Evolutionary conservation across 2,888 invertebrate species (phyloP).

Genomic region (Rugalucina vietnamica): DNA sequence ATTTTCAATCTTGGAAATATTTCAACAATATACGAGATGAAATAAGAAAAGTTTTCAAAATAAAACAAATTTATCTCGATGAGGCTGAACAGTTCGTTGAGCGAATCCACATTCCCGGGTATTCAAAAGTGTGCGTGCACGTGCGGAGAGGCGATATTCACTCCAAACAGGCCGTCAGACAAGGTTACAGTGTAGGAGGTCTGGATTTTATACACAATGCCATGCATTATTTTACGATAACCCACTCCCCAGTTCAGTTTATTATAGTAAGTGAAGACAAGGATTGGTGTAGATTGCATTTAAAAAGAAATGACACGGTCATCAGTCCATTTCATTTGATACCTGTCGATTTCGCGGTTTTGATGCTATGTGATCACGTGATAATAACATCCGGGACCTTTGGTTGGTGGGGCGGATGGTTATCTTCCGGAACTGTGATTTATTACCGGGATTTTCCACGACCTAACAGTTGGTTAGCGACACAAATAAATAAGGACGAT

Average conservation of each 20-base stretch:
- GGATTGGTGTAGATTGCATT: slow-evolving; percentile 51
- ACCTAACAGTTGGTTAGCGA: slow-evolving; percentile 45
- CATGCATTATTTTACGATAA: slow-evolving; percentile 58
- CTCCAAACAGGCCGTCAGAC: slow-evolving; percentile 1
- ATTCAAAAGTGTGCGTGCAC: slow-evolving; percentile 62
- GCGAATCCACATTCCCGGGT: slow-evolving; percentile 11
- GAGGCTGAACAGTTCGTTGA: slow-evolving; percentile 34
- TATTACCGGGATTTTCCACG: slow-evolving; percentile 62
- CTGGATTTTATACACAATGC: slow-evolving; percentile 52
- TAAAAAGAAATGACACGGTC: slow-evolving; percentile 33
- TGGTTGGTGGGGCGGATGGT: slow-evolving; percentile 79
- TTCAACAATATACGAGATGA: slow-evolving; percentile 48
- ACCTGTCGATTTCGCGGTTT: slow-evolving; percentile 61
- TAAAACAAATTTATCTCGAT: slow-evolving; percentile 39
- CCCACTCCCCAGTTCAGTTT: slow-evolving; percentile 50
- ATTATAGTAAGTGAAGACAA: slow-evolving; percentile 62
- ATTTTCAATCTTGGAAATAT: slow-evolving; percentile 70
- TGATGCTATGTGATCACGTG: slow-evolving; percentile 81
- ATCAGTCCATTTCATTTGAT: slow-evolving; percentile 42
- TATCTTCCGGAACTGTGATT: slow-evolving; percentile 71
- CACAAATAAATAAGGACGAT: slow-evolving; percentile 50
- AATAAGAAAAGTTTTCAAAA: slow-evolving; percentile 56
- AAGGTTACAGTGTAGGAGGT: slow-evolving; percentile 64
- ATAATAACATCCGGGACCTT: slow-evolving; percentile 81
- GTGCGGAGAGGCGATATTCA: slow-evolving; percentile 67